phyloP scores from a whole-genome alignment of 2,797 vertebrate genomes.

The Myotis vivesi region DNA sequence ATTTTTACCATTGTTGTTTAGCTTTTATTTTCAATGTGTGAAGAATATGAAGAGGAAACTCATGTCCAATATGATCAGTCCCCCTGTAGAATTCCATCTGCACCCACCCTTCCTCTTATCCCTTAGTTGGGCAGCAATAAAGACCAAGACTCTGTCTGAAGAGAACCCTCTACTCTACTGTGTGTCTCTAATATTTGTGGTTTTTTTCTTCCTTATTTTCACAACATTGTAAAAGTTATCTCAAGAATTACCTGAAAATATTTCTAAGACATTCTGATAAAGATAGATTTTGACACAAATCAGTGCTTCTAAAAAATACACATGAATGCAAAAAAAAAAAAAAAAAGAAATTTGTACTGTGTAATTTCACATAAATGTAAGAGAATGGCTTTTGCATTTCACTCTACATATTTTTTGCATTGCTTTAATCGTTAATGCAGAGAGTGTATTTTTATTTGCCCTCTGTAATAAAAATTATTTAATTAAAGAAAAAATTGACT shows the following conservation, averaged over 20 bases:
- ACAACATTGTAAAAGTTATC: neutral
- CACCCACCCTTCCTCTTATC: neutral
- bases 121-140: no score
- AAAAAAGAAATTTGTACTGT: neutral
- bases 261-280: neutral
- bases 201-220: neutral
- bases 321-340: no score
- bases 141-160: rapidly evolving
- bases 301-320: neutral
- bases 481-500: neutral
- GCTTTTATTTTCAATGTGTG: neutral
- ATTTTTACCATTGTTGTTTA: neutral
- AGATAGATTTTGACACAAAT: neutral
- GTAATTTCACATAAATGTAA: neutral
- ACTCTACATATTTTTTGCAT: neutral
- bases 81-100: neutral
- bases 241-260: neutral
- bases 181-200: neutral
- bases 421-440: neutral
- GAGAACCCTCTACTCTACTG: neutral
- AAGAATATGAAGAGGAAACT: neutral
- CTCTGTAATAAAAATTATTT: neutral
- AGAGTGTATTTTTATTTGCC: neutral
- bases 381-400: neutral
- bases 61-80: neutral